phyloP scores from a whole-genome alignment of 1,140 invertebrate species.

The Eueides isabella region DNA sequence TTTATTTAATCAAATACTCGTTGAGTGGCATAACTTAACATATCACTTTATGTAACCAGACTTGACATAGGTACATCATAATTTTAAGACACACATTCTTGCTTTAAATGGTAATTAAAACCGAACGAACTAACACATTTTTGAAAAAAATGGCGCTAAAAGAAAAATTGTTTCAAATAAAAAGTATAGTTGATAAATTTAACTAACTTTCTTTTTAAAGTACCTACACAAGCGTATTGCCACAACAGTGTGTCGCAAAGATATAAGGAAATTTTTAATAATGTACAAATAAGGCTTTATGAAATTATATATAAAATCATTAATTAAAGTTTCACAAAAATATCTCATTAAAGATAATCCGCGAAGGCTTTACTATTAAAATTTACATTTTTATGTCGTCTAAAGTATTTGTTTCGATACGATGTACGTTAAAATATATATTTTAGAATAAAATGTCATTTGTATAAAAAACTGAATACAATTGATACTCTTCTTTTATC shows the following conservation, averaged over 20 bases:
- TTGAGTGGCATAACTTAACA: no score
- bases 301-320: not conserved
- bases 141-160: no score
- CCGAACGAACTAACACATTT: no score
- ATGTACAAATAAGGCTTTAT: not conserved
- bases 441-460: not conserved
- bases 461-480: not conserved
- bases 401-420: not conserved
- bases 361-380: not conserved
- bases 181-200: not conserved
- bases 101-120: no score
- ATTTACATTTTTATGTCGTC: not conserved
- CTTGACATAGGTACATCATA: no score
- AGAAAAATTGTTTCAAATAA: no score
- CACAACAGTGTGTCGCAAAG: not conserved
- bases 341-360: not conserved
- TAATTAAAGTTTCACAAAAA: not conserved
- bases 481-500: no score
- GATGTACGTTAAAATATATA: no score
- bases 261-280: slow-evolving; percentile 4
- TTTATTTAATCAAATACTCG: no score
- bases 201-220: not conserved
- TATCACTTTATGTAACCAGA: no score
- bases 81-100: no score
- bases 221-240: not conserved